A percentile compares a stretch with the other conserved stretches of the same genome.
These are phyloP conservation scores for Cygnus olor DNA, from an alignment of 2,797 vertebrate genomes.

Conservation along the genomic window DNA sequence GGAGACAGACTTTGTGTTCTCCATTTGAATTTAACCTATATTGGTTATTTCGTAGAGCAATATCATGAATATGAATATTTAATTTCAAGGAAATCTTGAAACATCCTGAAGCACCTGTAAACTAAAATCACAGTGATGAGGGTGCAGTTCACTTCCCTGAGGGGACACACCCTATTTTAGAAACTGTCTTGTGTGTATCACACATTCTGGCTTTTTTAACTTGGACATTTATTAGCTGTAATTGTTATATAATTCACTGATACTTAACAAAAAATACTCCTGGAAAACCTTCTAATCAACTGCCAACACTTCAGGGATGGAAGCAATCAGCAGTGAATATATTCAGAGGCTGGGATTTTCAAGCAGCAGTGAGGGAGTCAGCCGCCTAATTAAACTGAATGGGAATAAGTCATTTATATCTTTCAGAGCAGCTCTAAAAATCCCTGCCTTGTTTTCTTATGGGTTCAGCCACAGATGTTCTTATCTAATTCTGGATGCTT, in stretches of 20 bases:
- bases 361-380: background rate
- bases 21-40: background rate
- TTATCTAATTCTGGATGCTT: slow-evolving; percentile 9
- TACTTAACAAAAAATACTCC: background rate
- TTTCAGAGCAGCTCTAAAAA: slow-evolving; percentile 34
- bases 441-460: slow-evolving; percentile 12
- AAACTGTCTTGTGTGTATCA: background rate
- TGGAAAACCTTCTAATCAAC: slow-evolving; percentile 4
- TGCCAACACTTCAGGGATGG: background rate
- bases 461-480: slow-evolving; percentile 8
- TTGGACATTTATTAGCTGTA: background rate
- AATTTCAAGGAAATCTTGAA: background rate
- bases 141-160: background rate
- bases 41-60: background rate
- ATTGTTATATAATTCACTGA: background rate
- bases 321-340: background rate
- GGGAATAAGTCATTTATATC: background rate
- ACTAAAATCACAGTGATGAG: background rate
- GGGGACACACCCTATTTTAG: background rate
- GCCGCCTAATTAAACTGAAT: slow-evolving; percentile 8
- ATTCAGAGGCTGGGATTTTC: slow-evolving; percentile 2
- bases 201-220: background rate
- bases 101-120: background rate
- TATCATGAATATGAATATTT: background rate
- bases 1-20: background rate